Evolutionary conservation across 1,140 invertebrate species (phyloP), one percentile per base, ranked within the genome.

Genomic region (Idris sp.): DNA sequence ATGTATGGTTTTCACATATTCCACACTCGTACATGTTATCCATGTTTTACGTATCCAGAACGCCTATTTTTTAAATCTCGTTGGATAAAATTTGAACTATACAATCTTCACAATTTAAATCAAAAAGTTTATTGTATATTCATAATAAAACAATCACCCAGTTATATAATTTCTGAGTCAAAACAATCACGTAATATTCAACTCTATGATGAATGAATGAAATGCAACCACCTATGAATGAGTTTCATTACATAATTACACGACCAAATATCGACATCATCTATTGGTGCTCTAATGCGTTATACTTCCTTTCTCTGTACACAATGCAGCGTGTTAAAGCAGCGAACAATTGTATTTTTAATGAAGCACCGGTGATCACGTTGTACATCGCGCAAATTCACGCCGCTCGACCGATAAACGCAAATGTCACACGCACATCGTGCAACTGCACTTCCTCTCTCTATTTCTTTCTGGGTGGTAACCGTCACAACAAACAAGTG

Each of bases 301-400:
- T 35, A 49, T 56, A 67, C 54, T 65, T 65, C 61, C 61, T 54
- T 48, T 54, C 48, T 41, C 18, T 16, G 25, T 31, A 8, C 13
- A n/a, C 8, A 10, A 22, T 28, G 9, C 14, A 26, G 46, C 3
- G 19, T 0, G 22, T 9, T 31, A 33, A 58, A 25, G 6, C 25
- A 11, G 4, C 44, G 36, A 14, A 51, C 64, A 54, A 68, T 51
- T 68, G 64, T 68, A 54, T 67, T 56, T 67, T 67, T 67, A 56
- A 67, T 67, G 62, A 67, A 67, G 28, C 59, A 36, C 16, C 19
- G 31, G 18, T 46, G 62, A 49, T 49, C 41, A 33, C 26, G 43
- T 33, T 56, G 62, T 49, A 67, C 56, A 68, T 68, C 53, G 64
- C 16, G 36, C 2, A 36, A 56, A 67, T 56, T 67, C 62, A 28